These are phyloP conservation scores for Chymomyza fuscimana DNA, from an alignment of 2,888 invertebrate genomes.

Conservation along the genomic window DNA sequence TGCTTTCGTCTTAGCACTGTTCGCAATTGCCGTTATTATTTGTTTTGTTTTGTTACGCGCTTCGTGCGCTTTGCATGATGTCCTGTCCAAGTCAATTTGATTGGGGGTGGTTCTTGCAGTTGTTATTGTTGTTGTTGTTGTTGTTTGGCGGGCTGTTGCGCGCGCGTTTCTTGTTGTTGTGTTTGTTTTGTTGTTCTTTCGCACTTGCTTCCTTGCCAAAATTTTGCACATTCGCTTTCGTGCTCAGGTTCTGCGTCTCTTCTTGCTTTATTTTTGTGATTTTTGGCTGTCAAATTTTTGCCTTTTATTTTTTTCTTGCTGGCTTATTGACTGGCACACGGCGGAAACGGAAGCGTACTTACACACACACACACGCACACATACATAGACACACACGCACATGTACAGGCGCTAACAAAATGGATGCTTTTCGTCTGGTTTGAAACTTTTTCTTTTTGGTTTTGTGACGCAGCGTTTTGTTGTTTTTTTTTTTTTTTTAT, in stretches of 20 bases:
- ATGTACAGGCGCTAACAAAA: background rate
- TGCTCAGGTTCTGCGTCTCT: background rate
- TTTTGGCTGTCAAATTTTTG: conserved; percentile 52
- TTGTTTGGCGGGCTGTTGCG: conserved; percentile 3
- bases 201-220: background rate
- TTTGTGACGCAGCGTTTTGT: conserved; percentile 9
- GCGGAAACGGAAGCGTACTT: conserved; percentile 41
- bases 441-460: conserved; percentile 3
- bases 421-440: conserved; percentile 31
- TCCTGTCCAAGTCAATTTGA: conserved; percentile 10
- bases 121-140: conserved; percentile 14
- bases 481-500: conserved; percentile 1
- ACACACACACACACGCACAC: conserved; percentile 28
- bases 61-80: conserved; percentile 30
- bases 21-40: conserved; percentile 12
- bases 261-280: background rate
- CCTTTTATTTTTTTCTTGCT: conserved; percentile 17
- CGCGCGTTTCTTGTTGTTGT: background rate
- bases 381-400: background rate
- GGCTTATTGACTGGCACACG: conserved; percentile 1
- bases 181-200: background rate
- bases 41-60: conserved; percentile 52
- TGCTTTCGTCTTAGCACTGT: background rate
- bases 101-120: conserved; percentile 12
- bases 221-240: background rate